A percentile compares a stretch with the other conserved stretches of the same genome.
Evolutionary conservation across 2,113 vertebrate genomes (phyloP).

Genomic region (Pelusios castaneus): DNA sequence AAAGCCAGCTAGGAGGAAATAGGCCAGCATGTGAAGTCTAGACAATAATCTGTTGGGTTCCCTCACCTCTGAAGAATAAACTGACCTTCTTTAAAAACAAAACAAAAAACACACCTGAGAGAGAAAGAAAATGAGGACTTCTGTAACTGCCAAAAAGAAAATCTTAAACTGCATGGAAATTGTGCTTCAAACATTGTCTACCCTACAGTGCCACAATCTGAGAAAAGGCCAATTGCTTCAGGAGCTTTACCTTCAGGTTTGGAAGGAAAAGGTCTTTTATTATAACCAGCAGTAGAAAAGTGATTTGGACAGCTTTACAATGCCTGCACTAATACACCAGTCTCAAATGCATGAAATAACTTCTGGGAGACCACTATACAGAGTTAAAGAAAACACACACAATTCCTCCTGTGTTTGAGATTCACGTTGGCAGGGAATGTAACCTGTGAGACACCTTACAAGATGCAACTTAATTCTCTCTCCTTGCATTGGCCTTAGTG

Average conservation of each 20-base stretch:
- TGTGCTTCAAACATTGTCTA: constrained; percentile 13
- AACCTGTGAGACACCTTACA: accelerated
- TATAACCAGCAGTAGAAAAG: constrained; percentile 16
- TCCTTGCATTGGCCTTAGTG: not conserved
- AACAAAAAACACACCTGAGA: no score
- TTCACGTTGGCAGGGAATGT: not conserved
- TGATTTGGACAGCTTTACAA: not conserved
- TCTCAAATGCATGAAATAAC: not conserved
- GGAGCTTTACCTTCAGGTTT: constrained; percentile 11
- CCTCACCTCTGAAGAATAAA: constrained; percentile 20
- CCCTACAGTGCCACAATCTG: not conserved
- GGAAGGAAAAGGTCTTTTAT: constrained; percentile 15
- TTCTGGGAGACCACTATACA: constrained; percentile 27
- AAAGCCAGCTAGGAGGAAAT: not conserved
- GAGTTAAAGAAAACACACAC: not conserved
- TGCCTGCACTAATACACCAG: not conserved
- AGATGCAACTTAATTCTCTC: accelerated
- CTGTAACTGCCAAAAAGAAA: constrained; percentile 24
- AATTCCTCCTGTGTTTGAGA: not conserved
- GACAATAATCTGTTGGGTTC: not conserved
- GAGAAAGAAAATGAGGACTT: not conserved
- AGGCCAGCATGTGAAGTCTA: not conserved
- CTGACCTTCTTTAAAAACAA: not conserved
- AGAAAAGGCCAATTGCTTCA: constrained; percentile 37
- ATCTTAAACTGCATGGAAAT: constrained; percentile 58